These are phyloP conservation scores for Drosophila willistoni DNA, from an alignment of 1,140 invertebrate species.

Conservation along the genomic window DNA sequence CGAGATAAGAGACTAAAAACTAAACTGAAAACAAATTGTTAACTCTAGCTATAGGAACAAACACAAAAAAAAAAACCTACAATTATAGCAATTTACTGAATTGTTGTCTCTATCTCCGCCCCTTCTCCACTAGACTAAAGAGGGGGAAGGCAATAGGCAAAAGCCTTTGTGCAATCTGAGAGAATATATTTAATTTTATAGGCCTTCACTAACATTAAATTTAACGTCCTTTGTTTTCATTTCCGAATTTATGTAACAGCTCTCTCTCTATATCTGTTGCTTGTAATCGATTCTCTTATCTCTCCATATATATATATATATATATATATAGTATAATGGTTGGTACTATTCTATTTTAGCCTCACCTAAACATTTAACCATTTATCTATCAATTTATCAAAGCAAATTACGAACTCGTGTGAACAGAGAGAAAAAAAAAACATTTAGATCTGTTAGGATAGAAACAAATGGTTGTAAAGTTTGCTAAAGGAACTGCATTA, in stretches of 20 bases:
- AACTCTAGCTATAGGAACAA: conserved; percentile 5
- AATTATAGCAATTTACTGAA: conserved; percentile 12
- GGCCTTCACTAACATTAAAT: conserved; percentile 8
- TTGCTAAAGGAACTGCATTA: no score
- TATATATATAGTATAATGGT: neutral
- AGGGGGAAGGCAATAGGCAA: neutral
- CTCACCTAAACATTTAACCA: neutral
- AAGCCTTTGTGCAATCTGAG: neutral
- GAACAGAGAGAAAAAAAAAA: neutral
- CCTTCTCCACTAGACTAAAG: neutral
- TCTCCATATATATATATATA: neutral
- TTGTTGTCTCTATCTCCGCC: neutral
- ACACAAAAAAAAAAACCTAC: neutral
- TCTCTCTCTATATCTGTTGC: neutral
- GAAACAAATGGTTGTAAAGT: no score
- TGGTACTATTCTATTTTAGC: neutral
- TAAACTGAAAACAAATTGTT: conserved; percentile 33
- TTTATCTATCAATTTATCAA: conserved; percentile 4
- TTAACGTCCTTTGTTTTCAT: conserved; percentile 3
- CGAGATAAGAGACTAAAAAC: conserved; percentile 34
- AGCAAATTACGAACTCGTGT: conserved; percentile 1
- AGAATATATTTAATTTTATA: conserved; percentile 1
- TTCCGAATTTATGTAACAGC: conserved; percentile 1
- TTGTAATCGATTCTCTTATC: conserved; percentile 1
- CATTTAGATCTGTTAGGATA: neutral